Evolutionary conservation across 2,113 vertebrate genomes (phyloP), one percentile per base, ranked within the genome.

Genomic region (Sitta europaea): DNA sequence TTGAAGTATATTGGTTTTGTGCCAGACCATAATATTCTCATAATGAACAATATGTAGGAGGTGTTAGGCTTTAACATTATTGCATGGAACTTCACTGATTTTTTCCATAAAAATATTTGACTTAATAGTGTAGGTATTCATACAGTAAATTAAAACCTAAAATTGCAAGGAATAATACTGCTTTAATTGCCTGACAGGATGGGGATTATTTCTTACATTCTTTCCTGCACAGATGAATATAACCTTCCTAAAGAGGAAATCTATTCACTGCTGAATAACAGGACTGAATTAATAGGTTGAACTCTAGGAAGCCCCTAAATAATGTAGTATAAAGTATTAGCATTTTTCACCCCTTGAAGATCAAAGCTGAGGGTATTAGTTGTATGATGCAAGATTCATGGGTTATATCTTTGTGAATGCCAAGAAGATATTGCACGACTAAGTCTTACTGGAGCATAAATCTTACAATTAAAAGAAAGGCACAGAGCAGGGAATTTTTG

Each of bases 131-230:
- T 59, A 91, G 13, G 31, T 35, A 96, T 94, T 97, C 73, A 15
- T 59, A 93, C 25, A 91, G 27, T 92, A 89, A 96, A 91, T 95
- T 91, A 96, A 96, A 97, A 93, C 11, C 38, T 96, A 80, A 83
- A 88, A 83, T 76, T 84, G 70, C 51, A 92, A 77, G 53, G 70
- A 95, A 86, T 88, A 94, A 94, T 89, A 47, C 36, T 50, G 66
- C 53, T 92, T 94, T 93, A 95, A 89, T 96, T 82, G 58, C 47
- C 45, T 96, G 73, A 92, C 33, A 94, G 40, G 70, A 25, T 38
- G 19, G 58, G 16, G 55, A 79, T 92, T 97, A 92, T 96, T 94
- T 93, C 90, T 94, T 58, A 90, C 40, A 62, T 91, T 86, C 58
- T 51, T 65, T 95, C 68, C 81, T 0, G 27, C 48, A 91, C 66